Evolutionary conservation across 2,113 vertebrate genomes (phyloP).

Genomic region (Phylloscopus trochiloides): DNA sequence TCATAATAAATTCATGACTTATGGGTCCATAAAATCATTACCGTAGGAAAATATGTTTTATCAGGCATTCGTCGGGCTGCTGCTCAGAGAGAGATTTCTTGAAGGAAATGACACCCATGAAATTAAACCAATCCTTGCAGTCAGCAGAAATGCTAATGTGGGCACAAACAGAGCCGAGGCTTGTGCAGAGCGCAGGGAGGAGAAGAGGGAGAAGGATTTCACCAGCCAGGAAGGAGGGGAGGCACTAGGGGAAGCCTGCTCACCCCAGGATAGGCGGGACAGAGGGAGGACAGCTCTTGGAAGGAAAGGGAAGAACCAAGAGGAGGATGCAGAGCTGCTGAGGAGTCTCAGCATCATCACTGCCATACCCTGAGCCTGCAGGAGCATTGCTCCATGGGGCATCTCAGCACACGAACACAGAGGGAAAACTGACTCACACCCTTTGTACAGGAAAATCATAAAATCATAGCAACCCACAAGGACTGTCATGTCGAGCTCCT

Average conservation of each 20-base stretch:
- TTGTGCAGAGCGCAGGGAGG: not conserved
- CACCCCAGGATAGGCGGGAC: not conserved
- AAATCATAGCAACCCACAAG: not conserved
- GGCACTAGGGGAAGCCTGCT: not conserved
- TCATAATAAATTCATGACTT: slow-evolving; percentile 87
- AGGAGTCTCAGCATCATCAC: not conserved
- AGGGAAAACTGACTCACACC: not conserved
- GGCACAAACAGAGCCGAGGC: slow-evolving; percentile 47
- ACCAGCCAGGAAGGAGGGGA: not conserved
- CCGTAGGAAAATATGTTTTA: slow-evolving; percentile 84
- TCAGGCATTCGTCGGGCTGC: slow-evolving; percentile 76
- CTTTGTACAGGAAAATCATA: not conserved
- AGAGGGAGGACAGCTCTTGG: not conserved
- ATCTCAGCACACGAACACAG: not conserved
- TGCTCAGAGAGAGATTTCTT: slow-evolving; percentile 83
- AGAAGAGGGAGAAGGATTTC: not conserved
- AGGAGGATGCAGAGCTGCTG: not conserved
- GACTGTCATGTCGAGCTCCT: not conserved
- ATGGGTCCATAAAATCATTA: slow-evolving; percentile 86
- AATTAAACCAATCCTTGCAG: slow-evolving; percentile 79
- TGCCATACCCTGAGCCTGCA: not conserved
- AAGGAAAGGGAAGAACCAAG: not conserved
- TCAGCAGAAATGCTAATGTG: slow-evolving; percentile 83
- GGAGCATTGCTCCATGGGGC: not conserved
- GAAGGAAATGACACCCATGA: slow-evolving; percentile 86